Evolutionary conservation across 1,140 invertebrate species (phyloP), one percentile per base, ranked within the genome.

Genomic region (Adelges cooleyi): DNA sequence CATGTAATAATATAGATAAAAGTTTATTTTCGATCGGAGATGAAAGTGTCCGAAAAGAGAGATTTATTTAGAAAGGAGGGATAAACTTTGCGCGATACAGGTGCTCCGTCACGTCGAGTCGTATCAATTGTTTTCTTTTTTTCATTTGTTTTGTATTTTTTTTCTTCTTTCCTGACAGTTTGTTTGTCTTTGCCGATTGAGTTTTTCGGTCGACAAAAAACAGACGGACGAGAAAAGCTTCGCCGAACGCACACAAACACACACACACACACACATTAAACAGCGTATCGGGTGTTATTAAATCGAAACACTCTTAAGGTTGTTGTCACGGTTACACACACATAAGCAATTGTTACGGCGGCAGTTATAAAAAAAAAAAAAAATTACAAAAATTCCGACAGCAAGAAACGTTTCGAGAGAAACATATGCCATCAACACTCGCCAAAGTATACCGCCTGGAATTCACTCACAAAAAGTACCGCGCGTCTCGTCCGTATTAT

Each of bases 1-100:
- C 44, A 59, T 40, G 42, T 18, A 22, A 62, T 46, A 15, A 62
- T 62, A 62, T 48, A 46, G 56, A 62, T 46, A 62, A 62, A 62
- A 62, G 56, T 62, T 62, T 62, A 15, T 17, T 29, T 33, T 20
- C 56, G 42, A 62, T 62, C 18, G 42, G 56, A 62, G 42, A 62
- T 46, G 42, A 62, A 48, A 62, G 56, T 62, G 56, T 62, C 56
- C 40, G 38, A 48, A 62, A 40, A 0, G 25, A 22, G n/a, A 62
- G 56, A 62, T 62, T 62, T 62, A 62, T 62, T 62, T 42, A 33
- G 29, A 42, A 62, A n/a, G 38, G 56, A 18, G 56, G 56, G 38
- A 62, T 62, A 62, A 62, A 62, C 40, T 62, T 62, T 33, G 44
- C 13, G 13, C 25, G 56, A 27, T 48, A 29, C 56, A 62, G 56